Conservation (phyloP, 2,888 invertebrate species). For the Archips crataeganus region DNA sequence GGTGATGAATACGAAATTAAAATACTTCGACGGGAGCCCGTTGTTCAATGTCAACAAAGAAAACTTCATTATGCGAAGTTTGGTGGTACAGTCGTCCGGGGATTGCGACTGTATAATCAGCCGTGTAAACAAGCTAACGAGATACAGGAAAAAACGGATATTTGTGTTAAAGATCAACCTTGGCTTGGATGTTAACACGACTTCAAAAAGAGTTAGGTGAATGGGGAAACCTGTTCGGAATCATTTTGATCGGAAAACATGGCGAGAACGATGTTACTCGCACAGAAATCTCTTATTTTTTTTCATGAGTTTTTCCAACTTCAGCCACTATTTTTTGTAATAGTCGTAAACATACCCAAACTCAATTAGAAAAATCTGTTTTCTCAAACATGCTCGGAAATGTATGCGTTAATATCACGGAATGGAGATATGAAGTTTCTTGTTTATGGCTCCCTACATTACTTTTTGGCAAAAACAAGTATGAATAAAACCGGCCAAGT, state of each 20-base stretch:
- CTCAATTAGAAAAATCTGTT: background rate
- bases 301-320: background rate
- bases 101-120: conserved; percentile 31
- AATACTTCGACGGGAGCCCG: conserved; percentile 30
- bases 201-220: conserved; percentile 22
- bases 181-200: conserved; percentile 5
- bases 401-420: no score
- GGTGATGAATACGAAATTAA: conserved; percentile 42
- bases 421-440: no score
- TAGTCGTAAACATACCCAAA: conserved; percentile 6
- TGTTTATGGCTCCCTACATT: no score
- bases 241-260: conserved; percentile 13
- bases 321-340: background rate
- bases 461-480: no score
- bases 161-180: conserved; percentile 31
- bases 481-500: no score
- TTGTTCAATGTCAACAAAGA: conserved; percentile 38
- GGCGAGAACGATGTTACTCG: background rate
- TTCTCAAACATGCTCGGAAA: background rate
- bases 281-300: conserved; percentile 17
- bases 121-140: conserved; percentile 35
- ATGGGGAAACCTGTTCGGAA: background rate
- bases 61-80: conserved; percentile 33
- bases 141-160: conserved; percentile 26
- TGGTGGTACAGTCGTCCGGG: conserved; percentile 19